Conservation (phyloP, 2,888 invertebrate species). For the Rhamnusium bicolor region DNA sequence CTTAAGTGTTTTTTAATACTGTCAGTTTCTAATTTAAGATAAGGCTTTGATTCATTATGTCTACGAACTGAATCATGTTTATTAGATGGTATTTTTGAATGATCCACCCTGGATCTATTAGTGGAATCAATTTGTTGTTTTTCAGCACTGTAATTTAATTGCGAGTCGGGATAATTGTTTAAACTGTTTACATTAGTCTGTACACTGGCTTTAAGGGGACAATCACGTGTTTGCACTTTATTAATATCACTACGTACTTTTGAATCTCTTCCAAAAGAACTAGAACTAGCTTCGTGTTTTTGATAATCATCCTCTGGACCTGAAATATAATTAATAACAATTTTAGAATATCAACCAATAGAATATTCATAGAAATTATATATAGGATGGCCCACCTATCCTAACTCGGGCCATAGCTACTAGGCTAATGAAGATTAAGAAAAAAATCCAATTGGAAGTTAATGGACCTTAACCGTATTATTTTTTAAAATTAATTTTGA, state of each 20-base stretch:
- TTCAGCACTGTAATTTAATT: slow-evolving; percentile 54
- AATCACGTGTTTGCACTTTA: slow-evolving; percentile 63
- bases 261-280: slow-evolving; percentile 32
- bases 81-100: slow-evolving; percentile 61
- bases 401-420: too few species aligned
- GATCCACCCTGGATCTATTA: slow-evolving; percentile 56
- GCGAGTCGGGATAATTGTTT: slow-evolving; percentile 51
- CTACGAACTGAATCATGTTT: slow-evolving; percentile 76
- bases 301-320: slow-evolving; percentile 55
- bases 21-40: slow-evolving; percentile 49
- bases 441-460: too few species aligned
- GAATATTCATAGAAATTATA: too few species aligned
- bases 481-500: too few species aligned
- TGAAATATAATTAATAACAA: slow-evolving; percentile 14
- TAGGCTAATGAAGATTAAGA: too few species aligned
- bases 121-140: slow-evolving; percentile 49
- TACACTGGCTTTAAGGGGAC: slow-evolving; percentile 60
- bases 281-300: slow-evolving; percentile 64
- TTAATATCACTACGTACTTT: slow-evolving; percentile 37
- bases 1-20: slow-evolving; percentile 63
- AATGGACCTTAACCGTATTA: too few species aligned
- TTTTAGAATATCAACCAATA: slow-evolving; percentile 38
- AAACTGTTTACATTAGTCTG: slow-evolving; percentile 59
- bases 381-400: too few species aligned
- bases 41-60: too few species aligned